A percentile compares a stretch with the other conserved stretches of the same genome.
phyloP scores from a whole-genome alignment of 2,888 invertebrate genomes.

The Mellilla xanthometata region DNA sequence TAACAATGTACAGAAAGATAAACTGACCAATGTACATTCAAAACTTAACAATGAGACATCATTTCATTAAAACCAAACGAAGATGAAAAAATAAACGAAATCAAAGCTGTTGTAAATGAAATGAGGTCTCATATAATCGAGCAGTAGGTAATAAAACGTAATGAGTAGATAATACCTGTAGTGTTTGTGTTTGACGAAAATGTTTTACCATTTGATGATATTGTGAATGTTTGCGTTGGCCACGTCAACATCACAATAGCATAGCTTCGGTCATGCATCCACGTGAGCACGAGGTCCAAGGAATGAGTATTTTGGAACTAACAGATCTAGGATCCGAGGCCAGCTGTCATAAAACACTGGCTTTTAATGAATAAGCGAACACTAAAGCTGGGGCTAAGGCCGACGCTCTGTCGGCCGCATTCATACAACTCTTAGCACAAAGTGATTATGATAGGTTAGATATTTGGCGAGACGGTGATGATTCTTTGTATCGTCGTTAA shows the following conservation, averaged over 20 bases:
- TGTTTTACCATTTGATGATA: slow-evolving; percentile 74
- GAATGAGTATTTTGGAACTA: slow-evolving; percentile 70
- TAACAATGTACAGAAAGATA: slow-evolving; percentile 50
- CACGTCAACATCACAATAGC: slow-evolving; percentile 66
- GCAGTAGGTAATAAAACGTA: slow-evolving; percentile 57
- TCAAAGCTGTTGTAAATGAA: slow-evolving; percentile 32
- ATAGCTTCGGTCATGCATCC: slow-evolving; percentile 72
- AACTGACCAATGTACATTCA: slow-evolving; percentile 55
- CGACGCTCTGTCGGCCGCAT: slow-evolving; percentile 48
- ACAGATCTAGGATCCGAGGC: slow-evolving; percentile 39
- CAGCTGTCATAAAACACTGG: slow-evolving; percentile 77
- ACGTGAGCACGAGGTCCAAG: slow-evolving; percentile 67
- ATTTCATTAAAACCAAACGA: slow-evolving; percentile 41
- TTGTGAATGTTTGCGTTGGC: slow-evolving; percentile 69
- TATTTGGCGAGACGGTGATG: slow-evolving; percentile 78
- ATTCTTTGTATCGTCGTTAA: slow-evolving; percentile 78
- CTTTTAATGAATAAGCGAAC: slow-evolving; percentile 71
- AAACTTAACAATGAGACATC: slow-evolving; percentile 49
- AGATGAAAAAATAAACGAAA: slow-evolving; percentile 31
- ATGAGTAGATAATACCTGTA: slow-evolving; percentile 79
- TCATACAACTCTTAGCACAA: slow-evolving; percentile 68
- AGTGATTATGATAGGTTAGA: slow-evolving; percentile 75
- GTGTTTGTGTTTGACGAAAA: slow-evolving; percentile 68
- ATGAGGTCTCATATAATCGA: slow-evolving; percentile 43
- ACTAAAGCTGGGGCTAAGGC: slow-evolving; percentile 61